These are phyloP conservation scores for Anticlea derivata DNA, from an alignment of 2,888 invertebrate species.

Conservation along the genomic window DNA sequence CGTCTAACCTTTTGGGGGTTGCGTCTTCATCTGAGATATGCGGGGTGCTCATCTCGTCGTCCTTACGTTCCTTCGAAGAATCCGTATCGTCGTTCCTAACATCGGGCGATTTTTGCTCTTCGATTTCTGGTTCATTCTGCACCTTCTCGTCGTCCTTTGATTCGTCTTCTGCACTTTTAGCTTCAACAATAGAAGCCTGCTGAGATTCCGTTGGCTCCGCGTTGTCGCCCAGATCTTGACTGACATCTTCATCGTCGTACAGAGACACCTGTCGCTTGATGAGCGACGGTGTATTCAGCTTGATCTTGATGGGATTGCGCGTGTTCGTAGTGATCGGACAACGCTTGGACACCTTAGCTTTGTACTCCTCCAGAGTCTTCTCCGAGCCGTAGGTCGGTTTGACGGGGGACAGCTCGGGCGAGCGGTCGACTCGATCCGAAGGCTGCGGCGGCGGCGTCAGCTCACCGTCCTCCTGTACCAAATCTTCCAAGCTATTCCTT, in stretches of 20 bases:
- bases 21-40: constrained; percentile 8
- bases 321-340: constrained; percentile 69
- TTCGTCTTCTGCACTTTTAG: background rate
- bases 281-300: constrained; percentile 72
- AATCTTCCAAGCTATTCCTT: constrained; percentile 46
- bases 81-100: background rate
- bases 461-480: constrained; percentile 57
- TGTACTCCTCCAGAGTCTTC: constrained; percentile 50
- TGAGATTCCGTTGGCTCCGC: constrained; percentile 1
- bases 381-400: constrained; percentile 9
- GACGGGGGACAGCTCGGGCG: background rate
- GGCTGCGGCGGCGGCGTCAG: constrained; percentile 25
- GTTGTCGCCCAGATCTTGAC: background rate
- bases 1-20: background rate
- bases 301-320: constrained; percentile 73
- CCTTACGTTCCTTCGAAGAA: background rate
- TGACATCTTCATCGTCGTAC: constrained; percentile 80
- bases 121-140: constrained; percentile 1
- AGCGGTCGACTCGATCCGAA: background rate
- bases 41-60: background rate
- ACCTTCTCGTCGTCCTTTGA: background rate
- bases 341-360: constrained; percentile 66
- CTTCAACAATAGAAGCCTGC: no score
- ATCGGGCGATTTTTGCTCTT: background rate
- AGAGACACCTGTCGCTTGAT: constrained; percentile 78